phyloP scores from a whole-genome alignment of 2,888 invertebrate genomes.

The Drosophila planitibia region DNA sequence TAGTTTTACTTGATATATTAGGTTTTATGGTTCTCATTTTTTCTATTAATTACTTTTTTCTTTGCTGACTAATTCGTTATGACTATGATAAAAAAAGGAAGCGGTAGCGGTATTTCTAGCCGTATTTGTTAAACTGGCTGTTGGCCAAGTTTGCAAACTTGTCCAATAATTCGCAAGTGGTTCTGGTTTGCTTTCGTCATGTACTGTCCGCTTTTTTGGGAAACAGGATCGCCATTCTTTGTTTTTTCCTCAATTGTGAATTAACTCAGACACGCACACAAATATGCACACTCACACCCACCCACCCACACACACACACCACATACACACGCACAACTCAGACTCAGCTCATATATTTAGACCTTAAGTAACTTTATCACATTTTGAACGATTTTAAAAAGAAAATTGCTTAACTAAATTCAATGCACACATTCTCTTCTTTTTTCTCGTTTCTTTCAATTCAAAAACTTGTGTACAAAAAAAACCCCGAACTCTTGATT shows the following conservation, averaged over 20 bases:
- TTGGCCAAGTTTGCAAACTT: constrained; percentile 10
- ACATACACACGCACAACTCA: constrained; percentile 42
- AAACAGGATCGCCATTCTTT: constrained; percentile 16
- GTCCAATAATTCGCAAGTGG: constrained; percentile 39
- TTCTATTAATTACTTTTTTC: constrained; percentile 14
- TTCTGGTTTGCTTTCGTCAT: constrained; percentile 45
- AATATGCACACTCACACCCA: constrained; percentile 18
- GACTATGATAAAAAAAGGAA: constrained; percentile 14
- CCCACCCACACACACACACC: constrained; percentile 2
- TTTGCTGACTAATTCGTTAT: constrained; percentile 24
- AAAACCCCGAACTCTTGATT: constrained; percentile 30
- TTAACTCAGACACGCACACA: constrained; percentile 29
- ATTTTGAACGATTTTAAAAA: constrained; percentile 45
- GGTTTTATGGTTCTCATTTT: constrained; percentile 3
- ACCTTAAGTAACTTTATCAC: constrained; percentile 46
- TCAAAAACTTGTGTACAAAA: constrained; percentile 56
- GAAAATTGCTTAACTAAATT: constrained; percentile 76
- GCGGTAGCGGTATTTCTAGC: constrained; percentile 37
- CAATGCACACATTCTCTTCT: constrained; percentile 78
- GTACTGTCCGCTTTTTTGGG: constrained; percentile 43
- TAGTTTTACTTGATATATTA: background rate
- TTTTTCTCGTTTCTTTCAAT: constrained; percentile 76
- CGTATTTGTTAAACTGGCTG: constrained; percentile 16
- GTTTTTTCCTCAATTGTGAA: constrained; percentile 16
- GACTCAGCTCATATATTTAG: constrained; percentile 33